A percentile compares a stretch with the other conserved stretches of the same genome.
Conservation (phyloP, 2,797 vertebrate genomes). For the Peromyscus attwateri region DNA sequence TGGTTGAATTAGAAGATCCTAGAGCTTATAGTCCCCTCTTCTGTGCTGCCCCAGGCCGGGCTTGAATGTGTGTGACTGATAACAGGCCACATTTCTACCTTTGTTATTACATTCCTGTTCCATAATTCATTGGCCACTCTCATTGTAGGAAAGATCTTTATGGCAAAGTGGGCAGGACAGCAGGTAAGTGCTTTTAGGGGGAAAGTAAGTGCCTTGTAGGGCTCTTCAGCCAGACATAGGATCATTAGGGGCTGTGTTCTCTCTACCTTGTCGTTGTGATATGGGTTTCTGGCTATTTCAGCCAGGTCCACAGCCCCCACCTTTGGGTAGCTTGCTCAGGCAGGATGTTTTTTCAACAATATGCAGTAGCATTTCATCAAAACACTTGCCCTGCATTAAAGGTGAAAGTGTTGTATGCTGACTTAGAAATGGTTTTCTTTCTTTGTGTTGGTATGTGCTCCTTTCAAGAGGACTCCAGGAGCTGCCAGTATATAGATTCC, state of each 20-base stretch:
- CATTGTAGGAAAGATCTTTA: constrained; percentile 86
- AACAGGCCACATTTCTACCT: constrained; percentile 89
- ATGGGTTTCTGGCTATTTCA: background rate
- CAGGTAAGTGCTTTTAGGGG: constrained; percentile 85
- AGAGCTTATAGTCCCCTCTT: constrained; percentile 93
- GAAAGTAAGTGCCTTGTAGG: constrained; percentile 60
- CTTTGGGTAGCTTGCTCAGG: background rate
- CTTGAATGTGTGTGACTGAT: constrained; percentile 91
- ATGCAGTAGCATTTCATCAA: background rate
- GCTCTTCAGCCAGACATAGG: background rate
- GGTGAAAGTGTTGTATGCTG: background rate
- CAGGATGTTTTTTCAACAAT: background rate
- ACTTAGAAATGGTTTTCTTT: constrained; percentile 45
- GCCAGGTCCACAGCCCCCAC: background rate
- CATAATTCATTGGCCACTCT: constrained; percentile 88
- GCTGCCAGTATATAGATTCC: background rate
- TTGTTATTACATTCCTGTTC: constrained; percentile 87
- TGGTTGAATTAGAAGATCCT: constrained; percentile 98
- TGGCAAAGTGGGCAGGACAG: constrained; percentile 70
- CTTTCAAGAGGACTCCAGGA: constrained; percentile 1
- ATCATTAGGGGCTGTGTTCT: constrained; percentile 69
- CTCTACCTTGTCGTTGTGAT: constrained; percentile 38
- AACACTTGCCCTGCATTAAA: background rate
- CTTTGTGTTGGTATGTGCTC: background rate
- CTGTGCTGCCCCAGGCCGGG: constrained; percentile 89